A percentile compares a stretch with the other conserved stretches of the same genome.
These are phyloP conservation scores for Xenentodon cancila DNA, from an alignment of 2,797 vertebrate genomes.

Conservation along the genomic window DNA sequence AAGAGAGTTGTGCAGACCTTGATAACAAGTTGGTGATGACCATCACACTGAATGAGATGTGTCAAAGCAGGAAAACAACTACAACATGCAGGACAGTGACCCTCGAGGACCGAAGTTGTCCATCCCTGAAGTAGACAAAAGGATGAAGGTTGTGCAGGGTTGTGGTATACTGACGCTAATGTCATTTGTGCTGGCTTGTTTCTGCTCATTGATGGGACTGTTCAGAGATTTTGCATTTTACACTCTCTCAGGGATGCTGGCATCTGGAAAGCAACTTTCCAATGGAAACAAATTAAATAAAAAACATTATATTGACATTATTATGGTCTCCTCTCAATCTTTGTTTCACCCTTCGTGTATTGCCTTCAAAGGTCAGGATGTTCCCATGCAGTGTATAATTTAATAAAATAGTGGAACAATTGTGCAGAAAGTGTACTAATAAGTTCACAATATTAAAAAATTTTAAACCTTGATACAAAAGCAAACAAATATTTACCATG, in stretches of 20 bases:
- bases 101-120: too few species aligned
- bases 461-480: too few species aligned
- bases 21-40: too few species aligned
- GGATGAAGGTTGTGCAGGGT: conserved; percentile 32
- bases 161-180: conserved; percentile 56
- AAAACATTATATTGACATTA: conserved; percentile 46
- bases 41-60: too few species aligned
- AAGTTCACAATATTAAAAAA: too few species aligned
- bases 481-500: too few species aligned
- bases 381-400: too few species aligned
- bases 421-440: too few species aligned
- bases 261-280: conserved; percentile 82
- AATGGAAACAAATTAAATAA: conserved; percentile 68
- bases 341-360: not conserved
- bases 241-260: conserved; percentile 86
- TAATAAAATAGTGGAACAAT: too few species aligned
- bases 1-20: too few species aligned
- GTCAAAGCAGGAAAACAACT: too few species aligned
- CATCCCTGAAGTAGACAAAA: conserved; percentile 3
- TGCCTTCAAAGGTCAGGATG: not conserved
- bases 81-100: too few species aligned
- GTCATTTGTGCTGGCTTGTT: conserved; percentile 48
- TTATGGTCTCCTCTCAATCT: not conserved
- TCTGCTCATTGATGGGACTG: conserved; percentile 58
- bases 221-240: conserved; percentile 67